Evolutionary conservation across 2,797 vertebrate species (phyloP).

Genomic region (Thunnus albacares): DNA sequence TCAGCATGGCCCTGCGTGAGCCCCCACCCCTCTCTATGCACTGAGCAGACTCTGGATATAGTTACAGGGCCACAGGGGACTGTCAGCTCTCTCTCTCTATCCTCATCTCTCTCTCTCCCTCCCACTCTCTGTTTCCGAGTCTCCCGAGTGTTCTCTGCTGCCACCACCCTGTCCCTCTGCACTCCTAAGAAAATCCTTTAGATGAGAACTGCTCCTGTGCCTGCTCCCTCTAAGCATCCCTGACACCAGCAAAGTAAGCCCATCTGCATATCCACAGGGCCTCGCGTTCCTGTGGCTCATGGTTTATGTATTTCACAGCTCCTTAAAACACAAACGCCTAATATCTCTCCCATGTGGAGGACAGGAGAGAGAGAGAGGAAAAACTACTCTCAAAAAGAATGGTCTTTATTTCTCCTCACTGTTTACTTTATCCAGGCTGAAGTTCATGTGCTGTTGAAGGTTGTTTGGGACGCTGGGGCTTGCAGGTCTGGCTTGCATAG

Average conservation of each 20-base stretch:
- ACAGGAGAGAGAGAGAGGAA: slow-evolving; percentile 71
- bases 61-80: slow-evolving; percentile 96
- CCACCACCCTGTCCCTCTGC: slow-evolving; percentile 85
- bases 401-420: slow-evolving; percentile 75
- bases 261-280: slow-evolving; percentile 99
- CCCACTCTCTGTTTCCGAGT: slow-evolving; percentile 77
- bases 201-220: slow-evolving; percentile 91
- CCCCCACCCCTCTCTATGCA: slow-evolving; percentile 87
- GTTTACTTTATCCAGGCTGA: slow-evolving; percentile 77
- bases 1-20: slow-evolving; percentile 90
- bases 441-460: slow-evolving; percentile 77
- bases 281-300: slow-evolving; percentile 97
- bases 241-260: slow-evolving; percentile 97
- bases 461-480: slow-evolving; percentile 74
- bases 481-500: slow-evolving; percentile 55
- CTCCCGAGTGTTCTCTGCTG: slow-evolving; percentile 79
- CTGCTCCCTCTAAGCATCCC: slow-evolving; percentile 93
- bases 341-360: slow-evolving; percentile 97
- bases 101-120: slow-evolving; percentile 56
- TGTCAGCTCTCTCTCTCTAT: slow-evolving; percentile 70
- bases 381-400: slow-evolving; percentile 73
- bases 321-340: slow-evolving; percentile 99
- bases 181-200: slow-evolving; percentile 93
- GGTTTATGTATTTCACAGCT: slow-evolving; percentile 99
- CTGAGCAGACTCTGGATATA: slow-evolving; percentile 95